These are phyloP conservation scores for Eolophus roseicapilla DNA, from an alignment of 2,113 vertebrate genomes.

Conservation along the genomic window DNA sequence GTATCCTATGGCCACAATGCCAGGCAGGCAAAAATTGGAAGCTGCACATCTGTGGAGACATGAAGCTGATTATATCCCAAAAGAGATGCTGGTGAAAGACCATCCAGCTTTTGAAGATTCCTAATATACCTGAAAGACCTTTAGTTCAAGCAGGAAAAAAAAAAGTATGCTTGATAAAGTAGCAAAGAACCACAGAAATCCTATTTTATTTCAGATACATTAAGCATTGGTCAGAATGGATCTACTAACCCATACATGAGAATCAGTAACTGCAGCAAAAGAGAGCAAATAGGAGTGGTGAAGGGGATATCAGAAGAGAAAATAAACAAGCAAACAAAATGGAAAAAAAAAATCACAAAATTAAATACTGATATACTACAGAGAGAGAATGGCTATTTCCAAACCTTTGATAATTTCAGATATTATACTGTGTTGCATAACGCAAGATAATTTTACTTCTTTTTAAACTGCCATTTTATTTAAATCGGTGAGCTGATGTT, in stretches of 20 bases:
- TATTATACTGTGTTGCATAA: slow-evolving; percentile 58
- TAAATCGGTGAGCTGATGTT: slow-evolving; percentile 54
- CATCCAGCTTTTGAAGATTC: not conserved
- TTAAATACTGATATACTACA: not conserved
- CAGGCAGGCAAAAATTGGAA: not conserved
- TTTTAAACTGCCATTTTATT: slow-evolving; percentile 64
- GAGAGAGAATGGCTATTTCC: slow-evolving; percentile 31
- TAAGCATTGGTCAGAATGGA: not conserved
- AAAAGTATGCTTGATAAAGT: not conserved
- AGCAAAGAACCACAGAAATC: not conserved
- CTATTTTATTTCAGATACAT: not conserved
- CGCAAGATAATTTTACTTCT: slow-evolving; percentile 57
- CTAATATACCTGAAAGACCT: not conserved
- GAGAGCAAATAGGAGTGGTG: slow-evolving; percentile 29
- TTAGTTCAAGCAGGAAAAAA: not conserved
- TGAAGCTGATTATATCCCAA: not conserved
- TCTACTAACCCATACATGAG: not conserved
- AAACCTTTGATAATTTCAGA: slow-evolving; percentile 64
- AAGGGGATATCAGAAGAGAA: slow-evolving; percentile 46
- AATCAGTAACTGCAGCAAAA: slow-evolving; percentile 29
- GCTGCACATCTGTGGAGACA: not conserved
- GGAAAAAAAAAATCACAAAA: slow-evolving; percentile 45
- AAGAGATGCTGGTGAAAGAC: not conserved
- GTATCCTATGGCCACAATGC: not conserved
- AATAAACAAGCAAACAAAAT: slow-evolving; percentile 59